These are phyloP conservation scores for Platygyra sinensis DNA, from an alignment of 64 coral and sea anemone genomes.

Conservation along the genomic window DNA sequence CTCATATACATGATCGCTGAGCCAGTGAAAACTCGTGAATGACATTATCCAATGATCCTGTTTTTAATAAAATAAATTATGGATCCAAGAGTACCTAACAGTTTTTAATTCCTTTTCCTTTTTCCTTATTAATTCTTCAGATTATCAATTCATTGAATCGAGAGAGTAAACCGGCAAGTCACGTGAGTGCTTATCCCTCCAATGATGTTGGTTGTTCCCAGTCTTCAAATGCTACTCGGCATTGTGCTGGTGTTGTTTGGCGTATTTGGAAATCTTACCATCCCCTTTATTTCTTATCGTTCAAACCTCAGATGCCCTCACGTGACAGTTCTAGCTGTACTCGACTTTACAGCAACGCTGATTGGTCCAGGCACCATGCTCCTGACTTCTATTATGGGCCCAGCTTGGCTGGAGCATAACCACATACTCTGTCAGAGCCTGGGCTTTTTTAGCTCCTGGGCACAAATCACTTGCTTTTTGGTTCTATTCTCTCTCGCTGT, in stretches of 20 bases:
- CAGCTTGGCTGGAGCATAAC: neutral
- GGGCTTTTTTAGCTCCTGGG: neutral
- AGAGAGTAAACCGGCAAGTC: neutral
- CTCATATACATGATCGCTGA: too few species aligned
- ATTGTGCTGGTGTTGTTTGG: neutral
- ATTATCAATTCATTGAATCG: neutral
- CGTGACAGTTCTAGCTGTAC: neutral
- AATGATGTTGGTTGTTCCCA: neutral
- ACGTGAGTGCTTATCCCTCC: neutral
- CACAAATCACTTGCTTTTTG: neutral
- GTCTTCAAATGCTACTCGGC: neutral
- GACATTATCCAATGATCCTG: too few species aligned
- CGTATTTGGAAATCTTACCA: neutral
- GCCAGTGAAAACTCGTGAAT: too few species aligned
- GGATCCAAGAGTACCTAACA: too few species aligned
- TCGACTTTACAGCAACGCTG: constrained; percentile 20
- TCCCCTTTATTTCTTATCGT: constrained; percentile 11
- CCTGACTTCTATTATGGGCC: neutral
- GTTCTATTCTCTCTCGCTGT: constrained; percentile 10
- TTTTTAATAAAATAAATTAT: too few species aligned
- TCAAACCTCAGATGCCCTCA: constrained; percentile 8
- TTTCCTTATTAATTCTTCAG: neutral
- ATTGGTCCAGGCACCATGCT: constrained; percentile 3
- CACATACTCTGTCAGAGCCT: constrained; percentile 13
- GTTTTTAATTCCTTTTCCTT: too few species aligned